phyloP scores from a whole-genome alignment of 2,113 vertebrate genomes.

The Macroglossus sobrinus region DNA sequence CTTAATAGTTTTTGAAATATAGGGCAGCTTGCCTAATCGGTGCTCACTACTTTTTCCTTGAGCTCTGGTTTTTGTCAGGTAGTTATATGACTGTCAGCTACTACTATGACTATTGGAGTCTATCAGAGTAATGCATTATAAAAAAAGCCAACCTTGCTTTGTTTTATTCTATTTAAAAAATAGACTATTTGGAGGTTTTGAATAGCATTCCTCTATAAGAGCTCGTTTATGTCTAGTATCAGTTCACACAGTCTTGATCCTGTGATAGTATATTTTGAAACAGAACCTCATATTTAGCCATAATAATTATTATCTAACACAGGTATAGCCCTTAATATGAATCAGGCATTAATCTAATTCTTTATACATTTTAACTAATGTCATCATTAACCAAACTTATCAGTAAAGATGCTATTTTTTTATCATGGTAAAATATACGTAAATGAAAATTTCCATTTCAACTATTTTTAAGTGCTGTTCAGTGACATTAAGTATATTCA shows the following conservation, averaged over 20 bases:
- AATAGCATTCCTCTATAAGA: background rate
- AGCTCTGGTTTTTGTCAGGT: background rate
- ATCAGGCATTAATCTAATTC: no score
- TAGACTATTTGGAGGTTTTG: background rate
- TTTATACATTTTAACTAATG: no score
- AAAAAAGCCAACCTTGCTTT: background rate
- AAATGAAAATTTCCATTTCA: no score
- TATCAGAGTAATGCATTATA: background rate
- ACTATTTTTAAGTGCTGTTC: background rate
- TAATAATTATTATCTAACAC: no score
- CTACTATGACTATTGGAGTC: background rate
- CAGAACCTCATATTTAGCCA: no score
- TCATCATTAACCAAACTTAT: no score
- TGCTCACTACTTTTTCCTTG: background rate
- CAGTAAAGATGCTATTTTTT: no score
- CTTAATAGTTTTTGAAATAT: background rate
- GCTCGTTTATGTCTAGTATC: background rate
- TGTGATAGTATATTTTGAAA: no score
- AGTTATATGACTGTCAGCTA: background rate
- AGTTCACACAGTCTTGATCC: no score
- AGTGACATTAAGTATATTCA: no score
- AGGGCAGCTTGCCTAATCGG: background rate
- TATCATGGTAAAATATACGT: no score
- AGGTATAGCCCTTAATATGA: no score
- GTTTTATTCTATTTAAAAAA: background rate